Evolutionary conservation across 2,888 invertebrate genomes (phyloP).

Genomic region (Diaprepes abbreviatus): DNA sequence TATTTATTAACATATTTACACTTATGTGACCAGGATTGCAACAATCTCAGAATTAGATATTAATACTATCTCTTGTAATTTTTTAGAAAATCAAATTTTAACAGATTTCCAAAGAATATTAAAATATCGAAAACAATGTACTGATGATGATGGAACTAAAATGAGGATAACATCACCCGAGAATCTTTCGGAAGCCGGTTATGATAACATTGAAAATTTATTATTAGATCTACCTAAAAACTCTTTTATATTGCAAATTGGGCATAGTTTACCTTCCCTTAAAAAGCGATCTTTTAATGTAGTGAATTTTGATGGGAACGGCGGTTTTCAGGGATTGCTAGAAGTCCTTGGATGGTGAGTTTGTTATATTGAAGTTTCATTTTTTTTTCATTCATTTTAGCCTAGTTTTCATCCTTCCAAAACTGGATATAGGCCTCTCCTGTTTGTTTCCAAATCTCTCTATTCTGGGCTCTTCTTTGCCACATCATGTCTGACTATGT

Average conservation of each 20-base stretch:
- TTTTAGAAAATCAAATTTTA: constrained; percentile 21
- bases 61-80: no score
- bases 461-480: no score
- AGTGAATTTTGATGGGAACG: not conserved
- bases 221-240: not conserved
- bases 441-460: no score
- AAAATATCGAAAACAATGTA: not conserved
- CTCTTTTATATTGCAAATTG: constrained; percentile 48
- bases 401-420: no score
- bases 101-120: constrained; percentile 17
- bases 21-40: no score
- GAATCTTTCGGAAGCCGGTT: constrained; percentile 1
- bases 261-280: constrained; percentile 1
- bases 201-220: not conserved
- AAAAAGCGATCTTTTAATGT: not conserved
- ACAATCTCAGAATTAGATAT: no score
- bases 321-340: constrained; percentile 6
- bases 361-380: no score
- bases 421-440: no score
- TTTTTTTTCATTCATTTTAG: no score
- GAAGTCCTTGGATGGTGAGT: constrained; percentile 44
- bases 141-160: not conserved
- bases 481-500: no score
- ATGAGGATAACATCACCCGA: not conserved
- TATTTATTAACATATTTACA: no score